These are phyloP conservation scores for Platycnemis pennipes DNA, from an alignment of 2,888 invertebrate species.

Conservation along the genomic window DNA sequence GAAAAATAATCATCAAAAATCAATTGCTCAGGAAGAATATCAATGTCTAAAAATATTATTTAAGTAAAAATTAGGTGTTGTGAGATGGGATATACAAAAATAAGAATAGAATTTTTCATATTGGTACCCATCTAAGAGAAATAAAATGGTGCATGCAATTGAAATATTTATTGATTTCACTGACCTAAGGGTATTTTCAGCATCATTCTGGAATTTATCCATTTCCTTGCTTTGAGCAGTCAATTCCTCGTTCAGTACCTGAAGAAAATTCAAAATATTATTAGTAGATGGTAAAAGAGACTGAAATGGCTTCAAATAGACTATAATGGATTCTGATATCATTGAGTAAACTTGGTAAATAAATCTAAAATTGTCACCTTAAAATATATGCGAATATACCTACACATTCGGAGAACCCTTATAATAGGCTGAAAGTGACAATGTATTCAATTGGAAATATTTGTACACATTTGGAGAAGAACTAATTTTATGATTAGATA, in stretches of 20 bases:
- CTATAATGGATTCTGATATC: no score
- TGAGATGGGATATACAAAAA: conserved; percentile 20
- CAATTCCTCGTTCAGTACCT: conserved; percentile 78
- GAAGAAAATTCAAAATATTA: conserved; percentile 70
- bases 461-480: no score
- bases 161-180: conserved; percentile 70
- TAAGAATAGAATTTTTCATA: background rate
- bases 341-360: no score
- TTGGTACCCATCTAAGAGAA: background rate
- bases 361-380: no score
- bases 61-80: background rate
- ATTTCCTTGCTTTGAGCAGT: conserved; percentile 77
- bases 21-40: background rate
- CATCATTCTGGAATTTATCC: conserved; percentile 75
- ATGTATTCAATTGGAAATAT: no score
- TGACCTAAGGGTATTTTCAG: conserved; percentile 80
- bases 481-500: no score
- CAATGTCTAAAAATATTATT: background rate
- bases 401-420: no score
- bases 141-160: background rate
- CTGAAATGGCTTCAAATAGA: background rate
- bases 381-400: no score
- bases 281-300: background rate
- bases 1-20: background rate
- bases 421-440: no score